Evolutionary conservation across 2,888 invertebrate species (phyloP).

Genomic region (Pristionchus arcanus): DNA sequence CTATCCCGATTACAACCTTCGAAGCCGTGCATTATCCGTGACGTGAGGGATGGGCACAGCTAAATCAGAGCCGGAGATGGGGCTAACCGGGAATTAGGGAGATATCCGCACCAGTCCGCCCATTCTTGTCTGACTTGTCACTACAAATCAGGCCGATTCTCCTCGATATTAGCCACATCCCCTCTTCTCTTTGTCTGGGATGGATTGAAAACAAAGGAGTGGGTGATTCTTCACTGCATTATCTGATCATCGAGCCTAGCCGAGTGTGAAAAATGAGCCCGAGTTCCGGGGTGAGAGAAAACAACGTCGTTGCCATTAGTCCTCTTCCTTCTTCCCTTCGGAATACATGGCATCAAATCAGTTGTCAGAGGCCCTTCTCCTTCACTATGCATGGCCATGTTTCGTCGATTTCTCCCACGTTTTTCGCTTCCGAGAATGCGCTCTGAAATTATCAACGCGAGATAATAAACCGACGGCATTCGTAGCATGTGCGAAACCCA

Average conservation of each 20-base stretch:
- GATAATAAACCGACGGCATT: not conserved
- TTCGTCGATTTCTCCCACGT: not conserved
- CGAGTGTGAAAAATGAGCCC: conserved; percentile 16
- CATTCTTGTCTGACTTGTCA: not conserved
- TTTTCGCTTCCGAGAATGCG: not conserved
- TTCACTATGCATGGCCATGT: not conserved
- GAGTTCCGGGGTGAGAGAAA: conserved; percentile 18
- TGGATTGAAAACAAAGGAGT: not conserved
- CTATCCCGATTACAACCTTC: not conserved
- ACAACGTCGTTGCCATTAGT: not conserved
- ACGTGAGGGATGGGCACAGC: not conserved
- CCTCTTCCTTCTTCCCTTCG: not conserved
- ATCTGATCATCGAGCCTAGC: conserved; percentile 10
- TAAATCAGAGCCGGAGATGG: not conserved
- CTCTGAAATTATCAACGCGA: not conserved
- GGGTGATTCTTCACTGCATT: not conserved
- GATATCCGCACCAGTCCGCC: not conserved
- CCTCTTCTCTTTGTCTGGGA: not conserved
- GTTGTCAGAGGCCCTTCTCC: not conserved
- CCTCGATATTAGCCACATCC: not conserved
- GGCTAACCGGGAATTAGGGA: not conserved
- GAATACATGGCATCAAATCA: not conserved
- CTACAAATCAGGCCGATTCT: not conserved
- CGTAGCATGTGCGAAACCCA: not conserved
- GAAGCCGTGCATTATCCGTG: not conserved